phyloP scores from a whole-genome alignment of 2,888 invertebrate species.

The Deroplatys truncata region DNA sequence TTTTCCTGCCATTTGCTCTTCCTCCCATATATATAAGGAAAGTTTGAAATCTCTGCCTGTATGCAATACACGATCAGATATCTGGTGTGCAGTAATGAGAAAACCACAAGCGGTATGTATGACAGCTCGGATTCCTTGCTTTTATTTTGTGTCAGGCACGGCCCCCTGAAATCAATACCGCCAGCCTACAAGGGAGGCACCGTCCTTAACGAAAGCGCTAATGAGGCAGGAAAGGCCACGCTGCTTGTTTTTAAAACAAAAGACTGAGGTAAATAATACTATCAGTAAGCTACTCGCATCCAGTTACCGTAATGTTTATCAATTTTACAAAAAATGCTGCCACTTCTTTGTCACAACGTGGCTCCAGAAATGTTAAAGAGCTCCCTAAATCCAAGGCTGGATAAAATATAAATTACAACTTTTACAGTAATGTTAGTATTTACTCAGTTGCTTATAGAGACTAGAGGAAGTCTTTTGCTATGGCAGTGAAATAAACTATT shows the following conservation, averaged over 20 bases:
- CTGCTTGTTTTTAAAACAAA: neutral
- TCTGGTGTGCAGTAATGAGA: neutral
- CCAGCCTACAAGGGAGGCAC: neutral
- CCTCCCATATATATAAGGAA: neutral
- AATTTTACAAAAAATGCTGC: too few species aligned
- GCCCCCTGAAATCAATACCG: neutral
- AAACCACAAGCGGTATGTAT: neutral
- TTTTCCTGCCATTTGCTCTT: neutral
- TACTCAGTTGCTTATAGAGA: too few species aligned
- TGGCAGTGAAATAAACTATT: too few species aligned
- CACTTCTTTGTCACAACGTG: too few species aligned
- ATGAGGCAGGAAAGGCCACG: neutral
- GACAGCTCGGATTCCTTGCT: neutral
- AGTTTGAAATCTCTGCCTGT: neutral
- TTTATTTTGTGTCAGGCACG: neutral
- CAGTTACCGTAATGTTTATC: neutral
- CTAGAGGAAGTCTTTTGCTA: too few species aligned
- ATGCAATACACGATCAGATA: neutral
- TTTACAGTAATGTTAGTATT: too few species aligned
- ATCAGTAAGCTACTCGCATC: neutral
- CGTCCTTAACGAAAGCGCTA: neutral
- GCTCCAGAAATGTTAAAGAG: too few species aligned
- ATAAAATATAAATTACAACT: too few species aligned
- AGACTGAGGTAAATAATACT: neutral
- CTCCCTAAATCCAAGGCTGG: too few species aligned